Percentiles rank a stretch among this genome's conserved stretches.
Evolutionary conservation across 37 sponge, comb jelly and placozoan species (phyloP).

Genomic region (Ianthella basta): DNA sequence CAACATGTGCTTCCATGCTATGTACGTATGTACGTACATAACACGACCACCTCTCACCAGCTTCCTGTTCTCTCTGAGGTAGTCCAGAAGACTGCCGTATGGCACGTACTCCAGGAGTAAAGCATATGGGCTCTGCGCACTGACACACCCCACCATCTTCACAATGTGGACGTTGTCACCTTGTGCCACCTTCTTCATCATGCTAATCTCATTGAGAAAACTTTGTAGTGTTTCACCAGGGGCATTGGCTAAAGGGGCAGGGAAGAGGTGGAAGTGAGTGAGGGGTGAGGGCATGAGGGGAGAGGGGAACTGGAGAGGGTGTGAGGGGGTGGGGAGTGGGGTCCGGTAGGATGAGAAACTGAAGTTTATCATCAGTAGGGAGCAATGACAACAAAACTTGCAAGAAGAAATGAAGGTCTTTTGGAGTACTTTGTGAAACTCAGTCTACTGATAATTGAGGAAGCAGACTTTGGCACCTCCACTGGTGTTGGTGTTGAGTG

Average conservation of each 20-base stretch:
- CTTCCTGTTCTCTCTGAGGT: slow-evolving; percentile 40
- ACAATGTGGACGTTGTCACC: slow-evolving; percentile 56
- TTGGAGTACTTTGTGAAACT: no score
- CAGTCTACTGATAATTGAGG: no score
- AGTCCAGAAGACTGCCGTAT: slow-evolving; percentile 65
- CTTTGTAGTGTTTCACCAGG: slow-evolving; percentile 1
- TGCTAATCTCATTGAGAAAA: slow-evolving; percentile 54
- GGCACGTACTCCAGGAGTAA: slow-evolving; percentile 50
- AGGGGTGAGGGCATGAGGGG: no score
- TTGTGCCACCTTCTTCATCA: slow-evolving; percentile 43
- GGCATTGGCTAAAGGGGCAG: slow-evolving; percentile 36
- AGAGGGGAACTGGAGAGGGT: neutral
- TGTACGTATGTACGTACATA: no score
- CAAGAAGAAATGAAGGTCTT: no score
- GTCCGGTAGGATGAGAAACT: neutral
- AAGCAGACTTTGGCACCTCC: no score
- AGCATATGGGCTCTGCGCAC: slow-evolving; percentile 49
- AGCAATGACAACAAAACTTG: no score
- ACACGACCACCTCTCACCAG: slow-evolving; percentile 14
- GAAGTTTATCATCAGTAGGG: no score
- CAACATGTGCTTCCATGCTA: no score
- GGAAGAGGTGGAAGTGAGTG: neutral
- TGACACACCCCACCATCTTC: slow-evolving; percentile 76
- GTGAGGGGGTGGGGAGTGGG: neutral
- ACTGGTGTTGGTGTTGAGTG: no score